Conservation (phyloP, 2,888 invertebrate species). For the Spisula solida region DNA sequence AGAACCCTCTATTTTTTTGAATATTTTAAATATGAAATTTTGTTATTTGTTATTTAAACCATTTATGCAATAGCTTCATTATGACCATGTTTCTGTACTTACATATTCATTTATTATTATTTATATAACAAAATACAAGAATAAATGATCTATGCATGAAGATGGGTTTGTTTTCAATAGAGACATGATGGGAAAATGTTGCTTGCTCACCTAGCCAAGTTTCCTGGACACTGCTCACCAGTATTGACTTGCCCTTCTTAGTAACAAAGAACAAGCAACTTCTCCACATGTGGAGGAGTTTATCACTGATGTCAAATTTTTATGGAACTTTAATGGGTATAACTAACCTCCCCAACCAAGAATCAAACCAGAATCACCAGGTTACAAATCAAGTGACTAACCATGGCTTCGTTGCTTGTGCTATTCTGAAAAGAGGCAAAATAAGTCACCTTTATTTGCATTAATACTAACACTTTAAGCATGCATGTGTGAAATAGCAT, state of each 20-base stretch:
- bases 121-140: constrained; percentile 45
- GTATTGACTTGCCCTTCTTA: background rate
- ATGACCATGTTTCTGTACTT: constrained; percentile 17
- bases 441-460: too few relatives aligned
- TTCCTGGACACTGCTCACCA: background rate
- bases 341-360: too few relatives aligned
- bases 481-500: too few relatives aligned
- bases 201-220: background rate
- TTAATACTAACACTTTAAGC: too few relatives aligned
- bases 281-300: background rate
- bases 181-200: background rate
- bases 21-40: background rate
- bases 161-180: background rate
- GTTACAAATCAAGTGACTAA: too few relatives aligned
- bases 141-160: constrained; percentile 47
- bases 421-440: too few relatives aligned
- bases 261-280: background rate
- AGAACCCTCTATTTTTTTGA: background rate
- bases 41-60: constrained; percentile 12
- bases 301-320: too few relatives aligned
- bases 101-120: constrained; percentile 37
- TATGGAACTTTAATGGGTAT: too few relatives aligned
- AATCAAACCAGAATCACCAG: too few relatives aligned
- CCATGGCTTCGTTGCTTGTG: too few relatives aligned
- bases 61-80: constrained; percentile 25